Evolutionary conservation across 2,113 vertebrate species (phyloP).

Genomic region (Bos indicus): DNA sequence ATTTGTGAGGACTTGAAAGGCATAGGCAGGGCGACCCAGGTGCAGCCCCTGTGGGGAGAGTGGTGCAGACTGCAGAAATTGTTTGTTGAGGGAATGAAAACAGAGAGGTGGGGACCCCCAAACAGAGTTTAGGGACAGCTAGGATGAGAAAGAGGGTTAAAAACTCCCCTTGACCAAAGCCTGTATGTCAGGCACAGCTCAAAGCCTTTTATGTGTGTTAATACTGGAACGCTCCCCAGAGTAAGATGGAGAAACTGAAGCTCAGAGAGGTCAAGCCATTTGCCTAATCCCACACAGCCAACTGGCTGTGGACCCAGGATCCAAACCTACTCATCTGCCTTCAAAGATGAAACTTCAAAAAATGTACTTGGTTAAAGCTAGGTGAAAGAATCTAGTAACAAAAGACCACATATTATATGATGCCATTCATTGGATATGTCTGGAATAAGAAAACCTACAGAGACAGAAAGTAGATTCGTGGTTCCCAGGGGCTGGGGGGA

Average conservation of each 20-base stretch:
- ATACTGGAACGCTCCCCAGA: rapidly evolving
- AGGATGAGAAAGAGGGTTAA: neutral
- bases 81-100: neutral
- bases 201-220: neutral
- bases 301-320: neutral
- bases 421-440: neutral
- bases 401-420: neutral
- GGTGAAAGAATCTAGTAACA: neutral
- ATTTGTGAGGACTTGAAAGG: neutral
- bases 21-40: too few relatives aligned
- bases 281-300: neutral
- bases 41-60: neutral
- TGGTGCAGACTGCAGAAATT: neutral
- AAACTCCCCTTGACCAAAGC: neutral
- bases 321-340: neutral
- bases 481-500: neutral
- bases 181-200: neutral
- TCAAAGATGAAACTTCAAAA: neutral
- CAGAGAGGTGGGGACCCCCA: neutral
- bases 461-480: neutral
- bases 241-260: neutral
- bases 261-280: neutral
- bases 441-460: neutral
- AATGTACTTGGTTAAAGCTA: neutral
- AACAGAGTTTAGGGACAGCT: neutral